Percentiles rank a stretch among this genome's conserved stretches.
phyloP scores from a whole-genome alignment of 2,797 vertebrate genomes.

The Channallabes apus region DNA sequence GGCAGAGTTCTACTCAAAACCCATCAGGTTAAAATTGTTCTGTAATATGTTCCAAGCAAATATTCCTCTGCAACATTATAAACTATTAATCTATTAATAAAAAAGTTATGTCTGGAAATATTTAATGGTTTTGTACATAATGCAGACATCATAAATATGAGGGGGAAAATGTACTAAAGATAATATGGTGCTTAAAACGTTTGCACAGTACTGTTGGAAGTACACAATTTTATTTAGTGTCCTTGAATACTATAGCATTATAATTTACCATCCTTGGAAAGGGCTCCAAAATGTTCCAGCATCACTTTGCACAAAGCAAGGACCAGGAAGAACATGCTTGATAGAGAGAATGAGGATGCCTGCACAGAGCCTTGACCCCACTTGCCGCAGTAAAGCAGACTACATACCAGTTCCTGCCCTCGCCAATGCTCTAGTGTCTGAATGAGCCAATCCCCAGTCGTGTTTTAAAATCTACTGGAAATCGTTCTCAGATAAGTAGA shows the following conservation, averaged over 20 bases:
- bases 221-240: background rate
- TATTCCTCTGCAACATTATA: too few relatives aligned
- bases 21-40: too few relatives aligned
- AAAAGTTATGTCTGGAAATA: too few relatives aligned
- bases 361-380: background rate
- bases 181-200: too few relatives aligned
- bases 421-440: background rate
- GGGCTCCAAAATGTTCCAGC: background rate
- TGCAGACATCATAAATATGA: too few relatives aligned
- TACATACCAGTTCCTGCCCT: background rate
- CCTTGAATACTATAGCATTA: background rate
- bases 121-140: too few relatives aligned
- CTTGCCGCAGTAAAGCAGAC: background rate
- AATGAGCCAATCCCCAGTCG: background rate
- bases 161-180: too few relatives aligned
- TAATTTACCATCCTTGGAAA: background rate
- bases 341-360: background rate
- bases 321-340: background rate
- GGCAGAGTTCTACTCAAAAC: too few relatives aligned
- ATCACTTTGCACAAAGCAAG: background rate
- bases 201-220: background rate
- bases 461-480: background rate
- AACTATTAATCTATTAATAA: too few relatives aligned
- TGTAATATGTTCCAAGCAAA: too few relatives aligned
- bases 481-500: background rate